A percentile compares a stretch with the other conserved stretches of the same genome.
Conservation (phyloP, 2,888 invertebrate genomes). For the Hipparchia sbordonii region DNA sequence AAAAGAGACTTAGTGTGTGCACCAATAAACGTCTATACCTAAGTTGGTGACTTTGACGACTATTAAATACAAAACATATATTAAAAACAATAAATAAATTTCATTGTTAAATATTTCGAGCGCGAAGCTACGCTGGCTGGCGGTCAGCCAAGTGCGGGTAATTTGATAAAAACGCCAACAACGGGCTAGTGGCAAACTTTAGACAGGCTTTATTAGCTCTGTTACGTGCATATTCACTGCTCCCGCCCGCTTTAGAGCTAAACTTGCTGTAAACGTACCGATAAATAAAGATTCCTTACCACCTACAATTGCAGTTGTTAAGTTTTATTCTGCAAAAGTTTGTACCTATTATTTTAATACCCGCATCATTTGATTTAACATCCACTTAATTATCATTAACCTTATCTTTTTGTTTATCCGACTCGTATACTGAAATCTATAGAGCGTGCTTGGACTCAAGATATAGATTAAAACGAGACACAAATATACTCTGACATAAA, state of each 20-base stretch:
- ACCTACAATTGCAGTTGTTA: slow-evolving; percentile 18
- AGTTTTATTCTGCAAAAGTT: slow-evolving; percentile 11
- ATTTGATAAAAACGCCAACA: slow-evolving; percentile 72
- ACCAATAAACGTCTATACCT: no score
- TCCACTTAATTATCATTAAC: background rate
- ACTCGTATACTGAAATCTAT: background rate
- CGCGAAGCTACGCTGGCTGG: slow-evolving; percentile 55
- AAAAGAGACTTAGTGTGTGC: no score
- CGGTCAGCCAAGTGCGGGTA: slow-evolving; percentile 61
- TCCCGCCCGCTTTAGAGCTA: slow-evolving; percentile 31
- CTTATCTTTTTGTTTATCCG: background rate
- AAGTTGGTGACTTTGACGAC: background rate
- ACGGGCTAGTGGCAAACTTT: slow-evolving; percentile 46
- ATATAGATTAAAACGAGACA: no score
- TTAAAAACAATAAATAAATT: slow-evolving; percentile 13
- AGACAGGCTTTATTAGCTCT: slow-evolving; percentile 38
- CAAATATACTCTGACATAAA: no score
- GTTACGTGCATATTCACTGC: slow-evolving; percentile 34
- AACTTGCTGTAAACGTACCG: slow-evolving; percentile 28
- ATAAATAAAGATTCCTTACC: slow-evolving; percentile 29
- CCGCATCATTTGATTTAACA: background rate
- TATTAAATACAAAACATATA: slow-evolving; percentile 4
- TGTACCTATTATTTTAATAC: background rate
- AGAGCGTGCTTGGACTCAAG: no score
- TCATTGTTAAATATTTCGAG: slow-evolving; percentile 33